Percentiles rank a stretch among this genome's conserved stretches.
Evolutionary conservation across 2,113 vertebrate species (phyloP).

Genomic region (Caranx ignobilis): DNA sequence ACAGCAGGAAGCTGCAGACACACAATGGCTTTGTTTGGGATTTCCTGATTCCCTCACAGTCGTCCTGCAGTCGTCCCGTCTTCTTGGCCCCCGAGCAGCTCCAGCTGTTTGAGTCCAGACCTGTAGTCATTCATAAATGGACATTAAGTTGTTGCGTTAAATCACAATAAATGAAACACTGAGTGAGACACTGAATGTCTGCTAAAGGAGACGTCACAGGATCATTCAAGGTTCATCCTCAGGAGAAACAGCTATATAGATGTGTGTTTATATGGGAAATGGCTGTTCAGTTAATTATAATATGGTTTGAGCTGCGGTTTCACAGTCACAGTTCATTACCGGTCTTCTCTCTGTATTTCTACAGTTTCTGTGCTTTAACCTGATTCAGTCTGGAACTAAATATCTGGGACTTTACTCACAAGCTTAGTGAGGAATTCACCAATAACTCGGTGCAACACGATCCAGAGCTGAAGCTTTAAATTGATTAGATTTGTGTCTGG

Average conservation of each 20-base stretch:
- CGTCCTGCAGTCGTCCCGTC: neutral
- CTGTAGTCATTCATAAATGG: neutral
- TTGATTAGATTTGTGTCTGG: constrained; percentile 6
- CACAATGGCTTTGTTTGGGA: constrained; percentile 43
- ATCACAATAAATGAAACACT: too few species aligned
- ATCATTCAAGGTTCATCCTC: too few species aligned
- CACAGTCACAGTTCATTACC: too few species aligned
- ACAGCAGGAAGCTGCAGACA: constrained; percentile 64
- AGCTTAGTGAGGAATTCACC: neutral
- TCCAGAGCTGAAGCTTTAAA: neutral
- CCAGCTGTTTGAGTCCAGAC: neutral
- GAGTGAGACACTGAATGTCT: too few species aligned
- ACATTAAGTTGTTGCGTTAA: neutral
- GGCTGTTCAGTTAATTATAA: too few species aligned
- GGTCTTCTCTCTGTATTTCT: neutral
- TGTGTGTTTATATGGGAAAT: too few species aligned
- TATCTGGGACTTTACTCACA: neutral
- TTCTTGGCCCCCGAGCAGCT: neutral
- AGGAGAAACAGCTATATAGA: too few species aligned
- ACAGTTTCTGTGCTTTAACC: neutral
- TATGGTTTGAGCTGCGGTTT: too few species aligned
- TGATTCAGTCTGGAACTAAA: neutral
- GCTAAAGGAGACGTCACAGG: too few species aligned
- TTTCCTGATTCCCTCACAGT: constrained; percentile 57
- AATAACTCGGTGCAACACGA: neutral